phyloP scores from a whole-genome alignment of 2,797 vertebrate genomes.

The Ceryle rudis region DNA sequence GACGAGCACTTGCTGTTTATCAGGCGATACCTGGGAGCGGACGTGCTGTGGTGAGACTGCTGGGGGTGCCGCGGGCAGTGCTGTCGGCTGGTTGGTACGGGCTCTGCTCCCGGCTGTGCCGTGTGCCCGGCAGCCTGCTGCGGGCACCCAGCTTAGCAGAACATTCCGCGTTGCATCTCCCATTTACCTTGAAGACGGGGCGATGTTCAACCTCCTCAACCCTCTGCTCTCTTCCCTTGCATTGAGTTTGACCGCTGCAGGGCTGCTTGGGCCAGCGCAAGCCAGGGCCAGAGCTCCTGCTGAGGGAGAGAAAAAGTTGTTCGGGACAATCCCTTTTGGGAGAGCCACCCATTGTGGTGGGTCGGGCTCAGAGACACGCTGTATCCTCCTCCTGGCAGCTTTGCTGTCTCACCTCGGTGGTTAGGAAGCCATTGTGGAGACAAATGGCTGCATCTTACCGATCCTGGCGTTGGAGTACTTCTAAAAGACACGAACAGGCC shows the following conservation, averaged over 20 bases:
- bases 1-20: background rate
- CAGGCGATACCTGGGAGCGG: background rate
- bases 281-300: background rate
- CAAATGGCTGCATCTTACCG: no score
- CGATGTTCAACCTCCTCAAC: no score
- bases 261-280: background rate
- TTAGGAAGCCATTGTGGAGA: background rate
- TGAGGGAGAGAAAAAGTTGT: background rate
- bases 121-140: accelerated
- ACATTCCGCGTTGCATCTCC: accelerated
- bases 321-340: background rate
- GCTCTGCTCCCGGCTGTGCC: background rate
- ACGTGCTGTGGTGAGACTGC: background rate
- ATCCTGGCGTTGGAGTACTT: background rate
- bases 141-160: background rate
- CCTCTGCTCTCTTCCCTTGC: background rate
- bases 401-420: background rate
- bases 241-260: background rate
- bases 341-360: background rate
- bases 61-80: no score
- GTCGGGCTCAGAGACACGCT: accelerated
- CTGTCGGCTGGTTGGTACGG: background rate
- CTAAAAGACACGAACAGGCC: background rate
- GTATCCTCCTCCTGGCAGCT: background rate
- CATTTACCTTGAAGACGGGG: background rate